Base-by-base conservation (phyloP, 2,888 invertebrate genomes). In the Leuctra nigra region DNA sequence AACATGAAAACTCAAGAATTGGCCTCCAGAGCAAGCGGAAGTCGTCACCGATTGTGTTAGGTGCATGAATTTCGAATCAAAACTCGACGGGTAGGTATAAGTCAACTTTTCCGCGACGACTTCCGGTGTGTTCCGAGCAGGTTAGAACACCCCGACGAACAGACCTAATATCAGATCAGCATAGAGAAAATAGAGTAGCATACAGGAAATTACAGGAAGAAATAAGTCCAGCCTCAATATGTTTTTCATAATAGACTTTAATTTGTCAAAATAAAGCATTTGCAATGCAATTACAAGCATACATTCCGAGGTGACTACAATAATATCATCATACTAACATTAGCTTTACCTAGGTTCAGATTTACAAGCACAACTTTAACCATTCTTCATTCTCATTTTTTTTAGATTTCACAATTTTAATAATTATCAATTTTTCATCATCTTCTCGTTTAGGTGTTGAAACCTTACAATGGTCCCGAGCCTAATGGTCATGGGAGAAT, bases 401-500 rank as follows among this genome's bases (percentile, higher is more conserved):
- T 35, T 50, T 50, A 13, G 29, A 23, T 50, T 41, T 18, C 20
- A 18, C 41, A 18, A 13, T 44, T 44, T 44, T 44, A 50, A 18
- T 50, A 33, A n/a, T n/a, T n/a, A n/a, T n/a, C n/a, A n/a, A n/a
- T 33, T 33, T 50, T 35, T 33, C 50, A n/a, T 50, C 11, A 29
- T 50, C 50, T 18, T 50, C 50, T 50, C 50, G 13, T 50, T 33
- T 50, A 50, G 50, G 47, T 54, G 47, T 57, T 57, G 54, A 41
- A 53, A 57, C 53, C 36, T 54, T 35, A 22, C 22, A 33, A 35
- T 57, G 57, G 57, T 57, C 57, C 57, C 57, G 38, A 46, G 44
- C 53, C 47, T 57, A 57, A 16, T 57, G 56, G 56, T 57, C 47
- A 35, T 53, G 53, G 41, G 33, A 53, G 33, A 35, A 11, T 29